Evolutionary conservation across 2,113 vertebrate genomes (phyloP).

Genomic region (Nestor notabilis): DNA sequence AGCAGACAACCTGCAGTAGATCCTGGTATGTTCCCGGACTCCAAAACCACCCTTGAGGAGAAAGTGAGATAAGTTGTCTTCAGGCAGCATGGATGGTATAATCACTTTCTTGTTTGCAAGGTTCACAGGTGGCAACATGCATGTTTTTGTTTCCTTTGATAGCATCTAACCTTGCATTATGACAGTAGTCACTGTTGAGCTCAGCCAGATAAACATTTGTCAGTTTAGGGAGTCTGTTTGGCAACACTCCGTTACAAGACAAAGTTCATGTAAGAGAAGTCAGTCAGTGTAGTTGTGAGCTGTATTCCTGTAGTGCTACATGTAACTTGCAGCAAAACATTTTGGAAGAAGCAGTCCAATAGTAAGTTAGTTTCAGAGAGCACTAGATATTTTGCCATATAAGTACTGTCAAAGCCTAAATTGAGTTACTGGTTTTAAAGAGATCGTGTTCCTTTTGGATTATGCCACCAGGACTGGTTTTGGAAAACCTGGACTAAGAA

Average conservation of each 20-base stretch:
- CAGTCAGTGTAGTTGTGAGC: neutral
- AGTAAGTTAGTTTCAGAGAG: neutral
- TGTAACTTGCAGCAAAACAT: neutral
- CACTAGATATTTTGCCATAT: accelerated
- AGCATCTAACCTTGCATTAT: neutral
- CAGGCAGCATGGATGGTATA: neutral
- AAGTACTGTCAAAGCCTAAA: neutral
- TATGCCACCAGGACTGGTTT: neutral
- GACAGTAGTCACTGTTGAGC: neutral
- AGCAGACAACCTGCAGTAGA: neutral
- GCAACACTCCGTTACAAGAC: neutral
- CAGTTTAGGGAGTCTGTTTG: neutral
- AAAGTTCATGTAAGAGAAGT: neutral
- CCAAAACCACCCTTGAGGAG: neutral
- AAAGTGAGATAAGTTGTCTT: neutral
- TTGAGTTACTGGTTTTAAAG: neutral
- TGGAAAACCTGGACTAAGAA: neutral
- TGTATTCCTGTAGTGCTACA: neutral
- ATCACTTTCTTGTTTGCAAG: neutral
- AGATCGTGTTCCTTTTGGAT: neutral
- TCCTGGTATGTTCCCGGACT: neutral
- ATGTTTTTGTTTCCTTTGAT: neutral
- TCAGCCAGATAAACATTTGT: neutral
- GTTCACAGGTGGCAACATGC: neutral
- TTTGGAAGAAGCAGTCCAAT: neutral